These are phyloP conservation scores for Leptura quadrifasciata DNA, from an alignment of 2,888 invertebrate species.

Conservation along the genomic window DNA sequence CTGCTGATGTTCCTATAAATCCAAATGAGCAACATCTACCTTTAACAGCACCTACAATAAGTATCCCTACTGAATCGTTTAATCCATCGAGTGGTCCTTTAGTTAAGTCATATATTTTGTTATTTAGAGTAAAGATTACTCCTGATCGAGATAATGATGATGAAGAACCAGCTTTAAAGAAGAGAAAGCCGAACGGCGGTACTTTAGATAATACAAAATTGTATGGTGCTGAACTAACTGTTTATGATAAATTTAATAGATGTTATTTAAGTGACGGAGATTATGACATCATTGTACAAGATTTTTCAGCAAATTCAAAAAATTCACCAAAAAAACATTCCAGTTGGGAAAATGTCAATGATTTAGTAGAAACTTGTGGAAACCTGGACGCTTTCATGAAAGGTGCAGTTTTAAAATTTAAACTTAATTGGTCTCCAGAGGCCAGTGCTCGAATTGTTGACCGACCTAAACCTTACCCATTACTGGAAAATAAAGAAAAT, in stretches of 20 bases:
- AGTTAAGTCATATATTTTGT: slow-evolving; percentile 88
- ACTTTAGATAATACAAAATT: slow-evolving; percentile 67
- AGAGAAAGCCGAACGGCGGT: slow-evolving; percentile 77
- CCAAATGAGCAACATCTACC: slow-evolving; percentile 77
- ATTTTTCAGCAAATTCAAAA: slow-evolving; percentile 76
- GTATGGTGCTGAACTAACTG: slow-evolving; percentile 88
- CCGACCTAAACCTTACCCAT: slow-evolving; percentile 78
- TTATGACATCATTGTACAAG: slow-evolving; percentile 91
- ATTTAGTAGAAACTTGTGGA: slow-evolving; percentile 72
- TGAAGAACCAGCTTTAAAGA: slow-evolving; percentile 82
- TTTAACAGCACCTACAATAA: slow-evolving; percentile 85
- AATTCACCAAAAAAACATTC: slow-evolving; percentile 82
- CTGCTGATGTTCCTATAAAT: slow-evolving; percentile 84
- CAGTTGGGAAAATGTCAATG: slow-evolving; percentile 82
- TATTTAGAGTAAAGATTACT: slow-evolving; percentile 81
- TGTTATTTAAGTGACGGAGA: slow-evolving; percentile 92
- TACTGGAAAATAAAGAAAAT: slow-evolving; percentile 72
- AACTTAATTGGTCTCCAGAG: slow-evolving; percentile 88
- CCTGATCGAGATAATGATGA: slow-evolving; percentile 74
- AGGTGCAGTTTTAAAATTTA: slow-evolving; percentile 88
- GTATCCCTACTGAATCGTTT: slow-evolving; percentile 91
- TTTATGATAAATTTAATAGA: slow-evolving; percentile 92
- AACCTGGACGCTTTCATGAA: slow-evolving; percentile 72
- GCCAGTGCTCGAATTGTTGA: slow-evolving; percentile 81
- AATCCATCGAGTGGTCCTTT: slow-evolving; percentile 85